Evolutionary conservation across 2,888 invertebrate genomes (phyloP).

Genomic region (Pristionchus japonicus): DNA sequence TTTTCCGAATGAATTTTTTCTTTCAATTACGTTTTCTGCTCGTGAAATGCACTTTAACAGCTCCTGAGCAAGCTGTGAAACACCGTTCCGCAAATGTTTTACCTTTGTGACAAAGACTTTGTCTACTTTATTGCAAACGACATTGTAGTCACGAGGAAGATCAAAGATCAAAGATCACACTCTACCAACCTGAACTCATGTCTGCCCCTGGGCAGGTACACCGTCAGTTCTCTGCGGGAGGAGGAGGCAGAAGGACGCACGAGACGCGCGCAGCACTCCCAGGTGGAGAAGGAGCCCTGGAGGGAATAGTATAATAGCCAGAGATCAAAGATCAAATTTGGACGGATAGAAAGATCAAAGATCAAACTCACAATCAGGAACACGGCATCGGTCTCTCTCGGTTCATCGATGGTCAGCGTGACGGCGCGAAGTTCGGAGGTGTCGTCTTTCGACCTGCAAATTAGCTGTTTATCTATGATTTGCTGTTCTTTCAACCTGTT

Average conservation of each 20-base stretch:
- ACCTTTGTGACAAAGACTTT: too few species aligned
- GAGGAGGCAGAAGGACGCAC: not conserved
- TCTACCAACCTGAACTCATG: conserved; percentile 33
- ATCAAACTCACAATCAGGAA: conserved; percentile 40
- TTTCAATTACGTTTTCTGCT: too few species aligned
- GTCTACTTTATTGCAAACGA: too few species aligned
- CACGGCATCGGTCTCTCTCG: conserved; percentile 36
- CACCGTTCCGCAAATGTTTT: too few species aligned
- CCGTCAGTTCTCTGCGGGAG: not conserved
- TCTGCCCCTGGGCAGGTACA: conserved; percentile 35
- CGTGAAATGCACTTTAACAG: not conserved
- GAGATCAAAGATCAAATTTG: conserved; percentile 4
- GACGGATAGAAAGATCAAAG: not conserved
- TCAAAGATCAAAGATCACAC: not conserved
- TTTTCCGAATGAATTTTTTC: too few species aligned
- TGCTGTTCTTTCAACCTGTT: too few species aligned
- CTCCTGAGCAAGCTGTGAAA: too few species aligned
- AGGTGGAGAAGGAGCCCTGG: conserved; percentile 38
- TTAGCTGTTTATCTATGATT: not conserved
- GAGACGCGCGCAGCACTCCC: conserved; percentile 45
- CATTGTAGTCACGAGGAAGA: not conserved
- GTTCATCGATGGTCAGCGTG: conserved; percentile 11
- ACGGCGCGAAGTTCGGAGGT: conserved; percentile 17
- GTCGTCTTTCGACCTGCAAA: conserved; percentile 19
- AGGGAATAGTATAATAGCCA: not conserved